Evolutionary conservation across 2,888 invertebrate genomes (phyloP).

Genomic region (Nasonovia ribisnigri): DNA sequence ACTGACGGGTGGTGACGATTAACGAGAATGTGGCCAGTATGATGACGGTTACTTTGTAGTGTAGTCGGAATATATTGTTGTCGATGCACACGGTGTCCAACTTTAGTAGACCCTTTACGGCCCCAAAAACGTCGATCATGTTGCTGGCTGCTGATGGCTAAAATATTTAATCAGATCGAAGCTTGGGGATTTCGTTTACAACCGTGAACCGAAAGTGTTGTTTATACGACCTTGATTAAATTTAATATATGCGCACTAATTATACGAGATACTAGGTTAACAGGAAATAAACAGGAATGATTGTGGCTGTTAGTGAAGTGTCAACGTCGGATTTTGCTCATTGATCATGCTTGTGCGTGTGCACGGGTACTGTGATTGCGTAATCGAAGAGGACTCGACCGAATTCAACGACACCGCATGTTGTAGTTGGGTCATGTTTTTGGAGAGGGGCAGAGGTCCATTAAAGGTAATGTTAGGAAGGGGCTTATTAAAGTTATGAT

Average conservation of each 20-base stretch:
- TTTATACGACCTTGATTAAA: not conserved
- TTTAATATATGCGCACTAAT: not conserved
- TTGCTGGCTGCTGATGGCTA: constrained; percentile 70
- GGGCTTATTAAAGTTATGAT: not conserved
- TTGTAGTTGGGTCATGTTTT: not conserved
- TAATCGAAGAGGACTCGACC: not conserved
- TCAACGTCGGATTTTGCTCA: not conserved
- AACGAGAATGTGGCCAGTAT: constrained; percentile 92
- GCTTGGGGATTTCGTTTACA: not conserved
- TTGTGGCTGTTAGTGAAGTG: not conserved
- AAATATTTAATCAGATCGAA: not conserved
- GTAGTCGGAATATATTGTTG: constrained; percentile 92
- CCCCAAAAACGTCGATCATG: constrained; percentile 96
- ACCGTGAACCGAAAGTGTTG: not conserved
- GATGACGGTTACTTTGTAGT: constrained; percentile 93
- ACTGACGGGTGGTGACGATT: constrained; percentile 92
- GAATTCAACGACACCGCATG: not conserved
- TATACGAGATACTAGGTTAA: no score
- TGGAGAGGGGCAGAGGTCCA: not conserved
- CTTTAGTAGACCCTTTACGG: constrained; percentile 91
- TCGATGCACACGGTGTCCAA: constrained; percentile 93
- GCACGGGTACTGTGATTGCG: not conserved
- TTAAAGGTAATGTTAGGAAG: no score
- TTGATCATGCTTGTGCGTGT: not conserved
- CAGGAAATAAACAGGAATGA: not conserved